Percentiles rank a stretch among this genome's conserved stretches.
phyloP scores from a whole-genome alignment of 2,888 invertebrate genomes.

The Brachylomia viminalis region DNA sequence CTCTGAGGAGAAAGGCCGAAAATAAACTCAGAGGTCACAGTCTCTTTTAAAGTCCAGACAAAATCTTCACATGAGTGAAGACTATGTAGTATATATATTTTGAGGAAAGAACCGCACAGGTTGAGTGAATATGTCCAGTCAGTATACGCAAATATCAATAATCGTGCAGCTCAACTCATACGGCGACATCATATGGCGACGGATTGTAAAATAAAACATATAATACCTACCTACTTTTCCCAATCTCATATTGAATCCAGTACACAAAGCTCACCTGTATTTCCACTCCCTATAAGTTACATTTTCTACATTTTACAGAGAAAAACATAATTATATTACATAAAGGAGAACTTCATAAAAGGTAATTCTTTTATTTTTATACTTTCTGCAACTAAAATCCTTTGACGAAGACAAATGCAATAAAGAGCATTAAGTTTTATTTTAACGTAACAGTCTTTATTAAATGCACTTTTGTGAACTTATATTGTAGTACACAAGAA shows the following conservation, averaged over 20 bases:
- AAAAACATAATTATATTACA: not conserved
- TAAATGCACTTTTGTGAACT: not conserved
- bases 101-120: too few relatives aligned
- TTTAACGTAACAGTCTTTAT: not conserved
- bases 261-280: not conserved
- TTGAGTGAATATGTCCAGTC: too few relatives aligned
- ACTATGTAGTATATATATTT: too few relatives aligned
- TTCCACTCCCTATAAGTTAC: not conserved
- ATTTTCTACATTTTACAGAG: not conserved
- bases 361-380: slow-evolving; percentile 22
- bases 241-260: not conserved
- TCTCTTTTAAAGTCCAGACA: too few relatives aligned
- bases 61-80: too few relatives aligned
- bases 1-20: too few relatives aligned
- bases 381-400: slow-evolving; percentile 27
- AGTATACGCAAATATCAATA: too few relatives aligned
- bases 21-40: too few relatives aligned
- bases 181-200: too few relatives aligned
- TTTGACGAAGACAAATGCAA: slow-evolving; percentile 38
- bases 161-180: too few relatives aligned
- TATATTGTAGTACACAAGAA: too few relatives aligned
- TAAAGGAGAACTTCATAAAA: slow-evolving; percentile 35
- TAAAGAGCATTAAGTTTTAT: slow-evolving; percentile 4
- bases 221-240: not conserved
- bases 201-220: slow-evolving; percentile 2